A percentile compares a stretch with the other conserved stretches of the same genome.
phyloP scores from a whole-genome alignment of 2,888 invertebrate genomes.

The Harmothoe impar region DNA sequence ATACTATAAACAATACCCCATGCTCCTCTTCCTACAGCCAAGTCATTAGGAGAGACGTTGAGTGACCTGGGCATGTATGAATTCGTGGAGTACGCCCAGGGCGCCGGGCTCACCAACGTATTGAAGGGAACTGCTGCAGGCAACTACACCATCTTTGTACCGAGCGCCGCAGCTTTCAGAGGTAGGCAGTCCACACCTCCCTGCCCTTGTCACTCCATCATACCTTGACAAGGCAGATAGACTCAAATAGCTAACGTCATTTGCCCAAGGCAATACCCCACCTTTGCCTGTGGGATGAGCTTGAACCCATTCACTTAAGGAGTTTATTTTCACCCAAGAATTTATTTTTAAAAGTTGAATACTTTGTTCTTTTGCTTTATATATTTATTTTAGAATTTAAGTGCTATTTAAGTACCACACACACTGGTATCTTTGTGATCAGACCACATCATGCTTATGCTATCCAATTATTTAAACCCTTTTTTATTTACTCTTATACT shows the following conservation, averaged over 20 bases:
- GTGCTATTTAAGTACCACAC: no score
- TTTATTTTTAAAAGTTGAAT: no score
- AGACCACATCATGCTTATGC: no score
- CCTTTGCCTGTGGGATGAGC: no score
- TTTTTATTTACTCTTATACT: no score
- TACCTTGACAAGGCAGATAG: background rate
- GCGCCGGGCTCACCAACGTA: constrained; percentile 83
- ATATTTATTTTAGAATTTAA: no score
- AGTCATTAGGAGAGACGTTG: constrained; percentile 80
- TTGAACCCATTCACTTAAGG: no score
- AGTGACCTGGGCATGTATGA: constrained; percentile 82
- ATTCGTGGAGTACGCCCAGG: constrained; percentile 83
- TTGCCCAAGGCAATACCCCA: background rate
- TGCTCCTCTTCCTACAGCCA: constrained; percentile 56
- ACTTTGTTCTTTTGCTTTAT: no score
- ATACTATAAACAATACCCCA: no score
- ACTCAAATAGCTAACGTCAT: background rate
- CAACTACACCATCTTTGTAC: constrained; percentile 84
- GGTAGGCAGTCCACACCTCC: constrained; percentile 16
- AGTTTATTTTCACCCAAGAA: no score
- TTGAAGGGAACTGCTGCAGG: constrained; percentile 83
- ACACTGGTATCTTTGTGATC: no score
- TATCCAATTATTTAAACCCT: no score
- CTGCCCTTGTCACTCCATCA: background rate
- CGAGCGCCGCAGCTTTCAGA: constrained; percentile 84